These are phyloP conservation scores for Caloenas nicobarica DNA, from an alignment of 2,113 vertebrate species.

Conservation along the genomic window DNA sequence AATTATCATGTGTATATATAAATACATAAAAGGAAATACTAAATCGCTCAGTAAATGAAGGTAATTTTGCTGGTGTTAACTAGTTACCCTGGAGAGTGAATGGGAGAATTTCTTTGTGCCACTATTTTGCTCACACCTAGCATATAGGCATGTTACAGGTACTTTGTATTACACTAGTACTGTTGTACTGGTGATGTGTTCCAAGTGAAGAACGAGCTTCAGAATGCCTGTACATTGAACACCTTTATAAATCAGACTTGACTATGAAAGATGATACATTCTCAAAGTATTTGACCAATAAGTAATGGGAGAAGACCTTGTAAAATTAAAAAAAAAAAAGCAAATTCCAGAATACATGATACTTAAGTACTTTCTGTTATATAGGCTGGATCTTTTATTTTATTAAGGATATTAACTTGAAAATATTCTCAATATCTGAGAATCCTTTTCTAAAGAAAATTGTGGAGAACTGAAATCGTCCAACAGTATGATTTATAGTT, in stretches of 20 bases:
- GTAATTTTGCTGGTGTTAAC: neutral
- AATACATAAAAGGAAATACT: neutral
- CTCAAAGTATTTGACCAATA: neutral
- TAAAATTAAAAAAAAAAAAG: neutral
- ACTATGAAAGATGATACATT: neutral
- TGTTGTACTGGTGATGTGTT: neutral
- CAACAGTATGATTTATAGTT: neutral
- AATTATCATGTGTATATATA: neutral
- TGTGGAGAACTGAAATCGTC: neutral
- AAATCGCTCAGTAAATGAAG: neutral
- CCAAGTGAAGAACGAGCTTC: neutral
- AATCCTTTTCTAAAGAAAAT: neutral
- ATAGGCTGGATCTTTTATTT: neutral
- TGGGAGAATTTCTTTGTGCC: neutral
- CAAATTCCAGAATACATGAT: neutral
- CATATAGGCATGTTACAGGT: neutral
- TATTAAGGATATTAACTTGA: neutral
- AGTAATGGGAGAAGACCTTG: neutral
- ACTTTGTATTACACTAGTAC: neutral
- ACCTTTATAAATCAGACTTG: neutral
- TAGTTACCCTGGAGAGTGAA: neutral
- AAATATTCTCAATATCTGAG: neutral
- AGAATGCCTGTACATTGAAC: neutral
- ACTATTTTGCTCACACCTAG: neutral
- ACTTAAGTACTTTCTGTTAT: neutral